Base-by-base conservation (phyloP, 2,113 vertebrate species). In the Poeciliopsis retropinna region DNA sequence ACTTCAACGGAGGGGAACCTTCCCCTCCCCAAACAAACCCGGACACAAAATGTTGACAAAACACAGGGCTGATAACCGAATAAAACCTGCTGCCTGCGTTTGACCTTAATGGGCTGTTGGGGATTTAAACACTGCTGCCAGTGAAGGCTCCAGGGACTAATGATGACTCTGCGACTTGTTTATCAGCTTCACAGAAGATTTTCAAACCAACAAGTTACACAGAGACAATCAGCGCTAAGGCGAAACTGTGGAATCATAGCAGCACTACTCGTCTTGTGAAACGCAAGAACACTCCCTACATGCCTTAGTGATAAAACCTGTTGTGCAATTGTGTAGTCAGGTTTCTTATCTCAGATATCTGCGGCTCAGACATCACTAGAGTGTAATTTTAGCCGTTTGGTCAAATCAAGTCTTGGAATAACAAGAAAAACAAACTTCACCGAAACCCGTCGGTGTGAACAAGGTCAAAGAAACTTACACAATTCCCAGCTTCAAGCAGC, bases 21-120 rank as follows among this genome's bases (percentile, higher is more conserved):
- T 63, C 68, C 76, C 70, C 76, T 82, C 73, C 74, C 13, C 80
- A 88, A 83, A 87, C 72, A 83, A 87, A 83, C 62, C 37, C 79
- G 10, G 76, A 67, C 85, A 88, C 62, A 62, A 64, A 81, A 74
- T 74, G 83, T 82, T 91, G 81, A 85, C 89, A 85, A 89, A 92
- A 81, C 83, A 78, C 78, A 15, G 39, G 51, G 54, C 41, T 63
- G 87, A 84, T 80, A 81, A 86, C 81, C 28, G 72, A 80, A 69
- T 71, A 74, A 57, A 83, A 88, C 86, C 83, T 79, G 80, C 80
- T 83, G 83, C 80, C 76, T 83, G 77, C 14, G 6, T 86, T 79
- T 85, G 78, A 85, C 89, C 86, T 80, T 86, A 92, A 85, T 85
- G 80, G 64, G 75, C 72, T 12, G 34, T 67, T 64, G 32, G 87